Evolutionary conservation across 2,888 invertebrate genomes (phyloP), one percentile per base, ranked within the genome.

Genomic region (Eupithecia dodoneata): DNA sequence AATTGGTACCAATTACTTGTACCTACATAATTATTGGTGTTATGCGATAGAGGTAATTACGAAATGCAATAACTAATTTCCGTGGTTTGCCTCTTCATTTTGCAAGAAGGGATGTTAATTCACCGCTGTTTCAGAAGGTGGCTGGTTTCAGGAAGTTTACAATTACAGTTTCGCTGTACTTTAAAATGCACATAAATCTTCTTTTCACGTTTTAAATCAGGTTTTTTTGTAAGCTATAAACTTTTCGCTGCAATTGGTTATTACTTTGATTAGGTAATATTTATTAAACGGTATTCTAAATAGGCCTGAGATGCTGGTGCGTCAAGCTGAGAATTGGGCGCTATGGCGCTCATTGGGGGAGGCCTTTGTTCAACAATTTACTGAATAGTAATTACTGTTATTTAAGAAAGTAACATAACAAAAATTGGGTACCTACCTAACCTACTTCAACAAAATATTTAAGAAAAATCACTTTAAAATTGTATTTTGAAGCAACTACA

Each of bases 31-130:
- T 44, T 15, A 77, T 74, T 72, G 41, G 44, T 78, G n/a, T 74
- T 74, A 79, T 73, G 71, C 72, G 72, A 73, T 75, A 63, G 30
- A 30, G 10, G 10, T 74, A 78, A 76, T 78, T 79, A 77, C 18
- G 63, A 63, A 75, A 76, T 49, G 65, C 49, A 77, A 78, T 77
- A 77, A 79, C 71, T 65, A 65, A 42, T 66, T 66, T 42, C 42
- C 13, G 66, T 15, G 42, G 42, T 47, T 63, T 30, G 63, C 63
- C 65, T 65, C 70, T 67, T 65, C 41, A 81, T 87, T 83, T 85
- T 82, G 88, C 81, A 88, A 88, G 78, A 82, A 78, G 78, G 87
- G 88, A 88, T 87, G 83, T 79, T 75, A 76, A 81, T 76, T 30
- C 59, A 45, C 71, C 74, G 73, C 67, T 77, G n/a, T 45, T 73